Evolutionary conservation across 2,888 invertebrate species (phyloP).

Genomic region (Laothoe populi): DNA sequence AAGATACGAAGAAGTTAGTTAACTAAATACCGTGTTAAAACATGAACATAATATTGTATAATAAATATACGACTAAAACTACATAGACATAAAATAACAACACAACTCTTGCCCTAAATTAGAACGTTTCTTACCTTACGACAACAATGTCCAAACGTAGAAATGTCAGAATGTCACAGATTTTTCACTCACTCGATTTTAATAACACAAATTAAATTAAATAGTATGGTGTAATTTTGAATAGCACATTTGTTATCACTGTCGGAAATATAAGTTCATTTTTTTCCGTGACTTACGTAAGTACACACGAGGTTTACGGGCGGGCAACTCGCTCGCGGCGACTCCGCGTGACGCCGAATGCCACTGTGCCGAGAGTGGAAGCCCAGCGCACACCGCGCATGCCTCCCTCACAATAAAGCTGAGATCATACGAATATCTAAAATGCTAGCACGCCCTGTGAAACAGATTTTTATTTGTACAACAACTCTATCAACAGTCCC

Average conservation of each 20-base stretch:
- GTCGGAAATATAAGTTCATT: constrained; percentile 30
- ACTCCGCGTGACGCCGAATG: constrained; percentile 60
- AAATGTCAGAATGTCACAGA: constrained; percentile 58
- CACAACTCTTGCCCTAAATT: constrained; percentile 11
- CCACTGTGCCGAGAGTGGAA: constrained; percentile 59
- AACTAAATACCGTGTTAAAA: background rate
- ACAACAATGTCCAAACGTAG: constrained; percentile 35
- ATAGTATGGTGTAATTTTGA: background rate
- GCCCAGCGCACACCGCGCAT: constrained; percentile 68
- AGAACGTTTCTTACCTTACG: constrained; percentile 25
- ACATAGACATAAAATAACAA: background rate
- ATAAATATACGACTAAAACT: background rate
- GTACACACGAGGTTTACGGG: constrained; percentile 47
- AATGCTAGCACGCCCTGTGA: constrained; percentile 58
- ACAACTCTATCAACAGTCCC: constrained; percentile 53
- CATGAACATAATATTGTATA: background rate
- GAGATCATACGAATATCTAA: constrained; percentile 69
- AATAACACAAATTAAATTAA: constrained; percentile 24
- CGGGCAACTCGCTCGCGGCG: constrained; percentile 51
- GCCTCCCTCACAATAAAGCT: constrained; percentile 71
- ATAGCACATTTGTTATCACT: constrained; percentile 14
- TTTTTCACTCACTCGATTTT: constrained; percentile 54
- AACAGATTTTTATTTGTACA: constrained; percentile 69
- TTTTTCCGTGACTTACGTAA: constrained; percentile 72
- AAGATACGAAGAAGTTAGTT: background rate